phyloP scores from a whole-genome alignment of 2,888 invertebrate species.

The Geophilus truncorum region DNA sequence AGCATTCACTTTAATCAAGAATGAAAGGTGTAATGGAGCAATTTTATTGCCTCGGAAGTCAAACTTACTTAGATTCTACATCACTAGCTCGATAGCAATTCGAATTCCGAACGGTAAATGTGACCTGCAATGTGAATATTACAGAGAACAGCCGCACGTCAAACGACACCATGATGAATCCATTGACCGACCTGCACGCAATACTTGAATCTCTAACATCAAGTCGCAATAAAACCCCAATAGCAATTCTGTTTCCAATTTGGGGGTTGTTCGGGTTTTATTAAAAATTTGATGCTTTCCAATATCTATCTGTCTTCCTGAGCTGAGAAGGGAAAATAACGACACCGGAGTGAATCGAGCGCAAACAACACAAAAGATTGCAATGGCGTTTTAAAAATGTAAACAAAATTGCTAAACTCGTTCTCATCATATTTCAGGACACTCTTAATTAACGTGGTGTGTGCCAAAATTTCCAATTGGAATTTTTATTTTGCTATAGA shows the following conservation, averaged over 20 bases:
- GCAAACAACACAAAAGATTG: not conserved
- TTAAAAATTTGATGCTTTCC: constrained; percentile 22
- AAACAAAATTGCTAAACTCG: not conserved
- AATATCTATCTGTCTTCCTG: not conserved
- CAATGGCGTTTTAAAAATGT: not conserved
- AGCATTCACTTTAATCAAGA: not conserved
- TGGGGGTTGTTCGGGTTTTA: not conserved
- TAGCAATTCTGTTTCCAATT: constrained; percentile 16
- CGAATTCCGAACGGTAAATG: not conserved
- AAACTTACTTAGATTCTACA: not conserved
- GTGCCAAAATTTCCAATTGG: not conserved
- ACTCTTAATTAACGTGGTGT: not conserved
- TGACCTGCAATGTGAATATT: not conserved
- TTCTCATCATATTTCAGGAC: not conserved
- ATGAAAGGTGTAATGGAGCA: not conserved
- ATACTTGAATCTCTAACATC: not conserved
- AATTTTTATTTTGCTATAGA: not conserved
- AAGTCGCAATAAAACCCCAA: not conserved
- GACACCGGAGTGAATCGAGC: not conserved
- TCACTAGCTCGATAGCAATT: not conserved
- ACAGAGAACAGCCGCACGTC: not conserved
- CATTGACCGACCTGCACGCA: not conserved
- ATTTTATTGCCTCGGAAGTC: not conserved
- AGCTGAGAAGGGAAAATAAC: not conserved
- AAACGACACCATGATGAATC: not conserved